These are phyloP conservation scores for Oncorhynchus kisutch DNA, from an alignment of 2,113 vertebrate genomes.

Conservation along the genomic window DNA sequence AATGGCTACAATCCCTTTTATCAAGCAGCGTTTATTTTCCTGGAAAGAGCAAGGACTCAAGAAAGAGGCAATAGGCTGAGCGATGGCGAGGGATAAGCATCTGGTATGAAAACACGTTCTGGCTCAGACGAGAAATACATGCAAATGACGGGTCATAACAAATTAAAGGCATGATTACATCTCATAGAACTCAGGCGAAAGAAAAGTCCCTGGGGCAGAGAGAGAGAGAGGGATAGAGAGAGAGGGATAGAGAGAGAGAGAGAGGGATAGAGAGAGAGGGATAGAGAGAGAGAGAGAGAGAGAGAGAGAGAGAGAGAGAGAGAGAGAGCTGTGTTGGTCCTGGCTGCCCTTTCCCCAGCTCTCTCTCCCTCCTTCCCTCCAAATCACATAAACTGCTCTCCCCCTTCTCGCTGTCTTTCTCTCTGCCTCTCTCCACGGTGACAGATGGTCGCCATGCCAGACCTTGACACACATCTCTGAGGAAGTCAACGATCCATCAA, in stretches of 20 bases:
- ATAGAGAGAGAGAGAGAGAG: neutral
- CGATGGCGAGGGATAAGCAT: constrained; percentile 2
- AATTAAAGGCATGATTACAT: constrained; percentile 27
- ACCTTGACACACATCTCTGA: neutral
- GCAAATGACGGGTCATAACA: constrained; percentile 34
- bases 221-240: constrained; percentile 3
- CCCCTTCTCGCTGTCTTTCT: neutral
- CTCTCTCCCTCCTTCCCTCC: neutral
- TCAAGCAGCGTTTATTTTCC: neutral
- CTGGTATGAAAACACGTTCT: constrained; percentile 13
- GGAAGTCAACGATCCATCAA: constrained; percentile 3
- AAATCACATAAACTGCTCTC: neutral
- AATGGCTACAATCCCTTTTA: neutral
- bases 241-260: neutral
- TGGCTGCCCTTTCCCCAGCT: neutral
- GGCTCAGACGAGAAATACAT: constrained; percentile 17
- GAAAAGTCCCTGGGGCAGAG: constrained; percentile 11
- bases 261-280: constrained; percentile 14
- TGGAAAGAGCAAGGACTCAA: neutral
- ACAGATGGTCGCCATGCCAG: neutral
- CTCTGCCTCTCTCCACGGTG: neutral
- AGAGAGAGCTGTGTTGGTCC: constrained; percentile 1
- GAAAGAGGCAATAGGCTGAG: neutral
- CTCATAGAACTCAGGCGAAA: constrained; percentile 16
- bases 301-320: constrained; percentile 12